A percentile compares a stretch with the other conserved stretches of the same genome.
These are phyloP conservation scores for Malurus cyaneus DNA, from an alignment of 2,113 vertebrate species.

Conservation along the genomic window DNA sequence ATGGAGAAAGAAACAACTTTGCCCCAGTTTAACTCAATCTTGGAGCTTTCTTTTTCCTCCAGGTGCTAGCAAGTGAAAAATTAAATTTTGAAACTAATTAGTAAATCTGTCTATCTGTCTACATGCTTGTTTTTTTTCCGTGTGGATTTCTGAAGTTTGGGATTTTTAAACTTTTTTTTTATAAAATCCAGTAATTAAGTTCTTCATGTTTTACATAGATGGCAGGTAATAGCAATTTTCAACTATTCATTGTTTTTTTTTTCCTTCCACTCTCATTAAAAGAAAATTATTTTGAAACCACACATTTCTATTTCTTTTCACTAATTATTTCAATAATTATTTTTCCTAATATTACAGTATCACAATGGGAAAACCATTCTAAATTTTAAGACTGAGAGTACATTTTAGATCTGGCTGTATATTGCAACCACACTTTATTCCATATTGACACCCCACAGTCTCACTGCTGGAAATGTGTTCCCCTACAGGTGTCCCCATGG, in stretches of 20 bases:
- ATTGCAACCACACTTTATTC: neutral
- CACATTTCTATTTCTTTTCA: neutral
- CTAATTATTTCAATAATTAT: neutral
- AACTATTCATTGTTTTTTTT: neutral
- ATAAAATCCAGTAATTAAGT: neutral
- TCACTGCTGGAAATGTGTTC: neutral
- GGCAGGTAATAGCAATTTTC: neutral
- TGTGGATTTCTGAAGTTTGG: neutral
- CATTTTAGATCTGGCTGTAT: neutral
- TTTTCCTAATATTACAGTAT: neutral
- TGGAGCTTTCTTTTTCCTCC: neutral
- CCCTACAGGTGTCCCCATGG: neutral
- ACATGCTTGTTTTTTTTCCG: neutral
- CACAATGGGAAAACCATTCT: neutral
- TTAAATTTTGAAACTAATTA: neutral
- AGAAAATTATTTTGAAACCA: neutral
- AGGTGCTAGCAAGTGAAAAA: neutral
- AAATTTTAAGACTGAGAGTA: neutral
- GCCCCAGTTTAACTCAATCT: neutral
- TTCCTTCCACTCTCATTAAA: neutral
- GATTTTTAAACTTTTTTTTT: neutral
- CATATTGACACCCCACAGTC: fast-evolving
- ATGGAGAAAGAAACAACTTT: neutral
- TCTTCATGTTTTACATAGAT: neutral
- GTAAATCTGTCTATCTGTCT: neutral